Percentiles rank a stretch among this genome's conserved stretches.
Conservation (phyloP, 2,888 invertebrate genomes). For the Pardosa pseudoannulata region DNA sequence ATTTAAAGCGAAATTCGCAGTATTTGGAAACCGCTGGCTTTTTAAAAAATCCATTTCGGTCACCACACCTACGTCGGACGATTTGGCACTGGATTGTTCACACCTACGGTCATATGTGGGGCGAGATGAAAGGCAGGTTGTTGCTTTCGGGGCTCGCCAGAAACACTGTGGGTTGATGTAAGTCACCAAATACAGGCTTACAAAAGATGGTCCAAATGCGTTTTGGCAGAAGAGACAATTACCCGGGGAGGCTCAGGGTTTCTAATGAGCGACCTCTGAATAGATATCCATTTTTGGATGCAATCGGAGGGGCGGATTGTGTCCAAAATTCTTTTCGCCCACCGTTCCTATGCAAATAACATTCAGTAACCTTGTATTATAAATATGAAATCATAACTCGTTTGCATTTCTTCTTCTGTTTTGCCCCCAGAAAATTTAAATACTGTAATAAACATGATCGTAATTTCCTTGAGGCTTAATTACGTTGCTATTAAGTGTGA, state of each 20-base stretch:
- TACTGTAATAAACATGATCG: too few relatives aligned
- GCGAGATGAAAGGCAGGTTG: not conserved
- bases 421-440: too few relatives aligned
- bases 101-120: slow-evolving; percentile 2
- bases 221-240: not conserved
- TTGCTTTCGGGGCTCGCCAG: not conserved
- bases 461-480: too few relatives aligned
- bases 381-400: not conserved
- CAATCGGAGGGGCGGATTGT: not conserved
- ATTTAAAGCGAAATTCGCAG: not conserved
- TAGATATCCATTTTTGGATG: not conserved
- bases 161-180: not conserved
- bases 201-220: not conserved
- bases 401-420: too few relatives aligned
- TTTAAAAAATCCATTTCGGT: not conserved
- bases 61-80: not conserved
- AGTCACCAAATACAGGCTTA: not conserved
- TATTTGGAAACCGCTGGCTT: not conserved
- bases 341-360: not conserved
- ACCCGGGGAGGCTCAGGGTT: not conserved
- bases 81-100: not conserved
- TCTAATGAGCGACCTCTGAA: too few relatives aligned
- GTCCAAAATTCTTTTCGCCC: not conserved
- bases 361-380: not conserved
- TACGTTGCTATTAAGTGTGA: too few relatives aligned